Evolutionary conservation across 2,797 vertebrate genomes (phyloP), one percentile per base, ranked within the genome.

Genomic region (Semotilus atromaculatus): DNA sequence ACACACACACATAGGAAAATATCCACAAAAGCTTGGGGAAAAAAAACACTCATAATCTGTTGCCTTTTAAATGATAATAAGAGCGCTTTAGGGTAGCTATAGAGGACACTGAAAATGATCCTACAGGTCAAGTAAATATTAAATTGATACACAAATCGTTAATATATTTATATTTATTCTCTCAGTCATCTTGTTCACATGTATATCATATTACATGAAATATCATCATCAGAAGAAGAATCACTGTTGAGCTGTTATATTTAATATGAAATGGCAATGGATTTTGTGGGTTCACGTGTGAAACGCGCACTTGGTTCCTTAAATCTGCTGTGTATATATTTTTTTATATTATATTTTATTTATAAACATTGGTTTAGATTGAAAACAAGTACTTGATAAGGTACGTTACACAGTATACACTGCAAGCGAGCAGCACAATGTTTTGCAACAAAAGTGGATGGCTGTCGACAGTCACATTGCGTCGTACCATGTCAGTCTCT

Each of bases 111-210:
- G 29, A 48, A 64, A 45, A 62, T 60, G 21, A 64, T 64, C 80
- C 51, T 81, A 68, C 80, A 81, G 80, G 80, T 82, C 80, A 73
- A 82, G 68, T 62, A 62, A 43, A 82, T 82, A 73, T 72, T 82
- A n/a, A 18, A 73, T n/a, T 45, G 9, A 74, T 51, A 51, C 21
- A 40, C 40, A 64, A 64, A 64, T 73, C 21, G 58, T 66, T 48
- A 75, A 83, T 76, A 83, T 83, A 83, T 74, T 81, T 64, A 36
- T 82, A 82, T 83, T 67, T 83, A 83, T 83, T 83, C 81, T 75
- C 40, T 53, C 19, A 53, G 72, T 67, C 45, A 76, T 67, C 5
- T 62, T 82, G 53, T 66, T 66, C 71, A 74, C 18, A 34, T 51
- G 31, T 66, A n/a, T 23, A 36, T 43, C 43, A 48, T 10, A 62